Evolutionary conservation across 2,797 vertebrate genomes (phyloP).

Genomic region (Anomalospiza imberbis): DNA sequence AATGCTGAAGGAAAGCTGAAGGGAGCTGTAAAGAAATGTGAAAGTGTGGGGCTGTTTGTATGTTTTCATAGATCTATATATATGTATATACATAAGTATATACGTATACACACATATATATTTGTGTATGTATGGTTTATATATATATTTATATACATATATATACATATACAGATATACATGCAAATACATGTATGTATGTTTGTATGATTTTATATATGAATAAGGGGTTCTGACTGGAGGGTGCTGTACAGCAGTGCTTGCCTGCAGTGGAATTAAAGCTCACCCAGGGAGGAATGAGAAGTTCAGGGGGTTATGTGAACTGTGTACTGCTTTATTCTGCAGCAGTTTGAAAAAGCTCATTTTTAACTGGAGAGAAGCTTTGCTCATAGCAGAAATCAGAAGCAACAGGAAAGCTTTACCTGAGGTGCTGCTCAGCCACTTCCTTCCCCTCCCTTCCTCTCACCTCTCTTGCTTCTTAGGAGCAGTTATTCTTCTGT

Average conservation of each 20-base stretch:
- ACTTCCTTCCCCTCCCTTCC: neutral
- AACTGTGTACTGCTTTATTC: neutral
- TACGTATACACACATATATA: too few relatives aligned
- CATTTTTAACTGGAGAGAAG: neutral
- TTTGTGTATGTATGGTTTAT: too few relatives aligned
- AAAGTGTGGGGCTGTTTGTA: neutral
- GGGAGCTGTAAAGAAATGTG: neutral
- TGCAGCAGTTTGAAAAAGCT: neutral
- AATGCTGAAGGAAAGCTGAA: neutral
- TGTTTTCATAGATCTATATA: too few relatives aligned
- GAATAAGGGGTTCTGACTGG: neutral
- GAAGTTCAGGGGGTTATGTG: neutral
- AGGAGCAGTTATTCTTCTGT: neutral
- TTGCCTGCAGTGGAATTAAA: neutral
- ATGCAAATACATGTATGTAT: too few relatives aligned
- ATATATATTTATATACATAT: too few relatives aligned
- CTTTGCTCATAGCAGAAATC: neutral
- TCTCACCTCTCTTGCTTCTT: neutral
- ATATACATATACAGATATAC: too few relatives aligned
- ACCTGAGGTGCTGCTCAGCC: neutral
- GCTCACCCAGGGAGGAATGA: neutral
- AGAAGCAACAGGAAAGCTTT: neutral
- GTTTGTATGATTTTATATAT: neutral
- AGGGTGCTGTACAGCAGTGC: neutral
- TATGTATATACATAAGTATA: too few relatives aligned